Conservation (phyloP, 2,113 vertebrate genomes). For the Pseudorectes ferrugineus region DNA sequence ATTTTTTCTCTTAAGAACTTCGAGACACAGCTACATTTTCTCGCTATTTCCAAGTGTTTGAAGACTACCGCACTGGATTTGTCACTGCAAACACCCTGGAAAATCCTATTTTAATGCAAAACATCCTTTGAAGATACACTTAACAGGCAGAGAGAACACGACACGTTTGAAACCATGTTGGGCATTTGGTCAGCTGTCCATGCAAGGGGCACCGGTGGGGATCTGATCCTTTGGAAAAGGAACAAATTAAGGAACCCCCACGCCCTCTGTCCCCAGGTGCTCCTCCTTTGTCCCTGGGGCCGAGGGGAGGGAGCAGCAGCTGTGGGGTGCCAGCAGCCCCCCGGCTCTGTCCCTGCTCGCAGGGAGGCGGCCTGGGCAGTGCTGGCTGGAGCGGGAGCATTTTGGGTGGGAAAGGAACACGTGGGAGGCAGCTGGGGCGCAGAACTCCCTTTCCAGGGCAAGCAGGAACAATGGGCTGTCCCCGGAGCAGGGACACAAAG, state of each 20-base stretch:
- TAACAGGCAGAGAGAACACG: neutral
- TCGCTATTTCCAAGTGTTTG: neutral
- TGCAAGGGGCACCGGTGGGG: accelerated
- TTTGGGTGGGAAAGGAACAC: neutral
- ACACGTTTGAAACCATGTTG: accelerated
- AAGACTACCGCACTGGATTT: neutral
- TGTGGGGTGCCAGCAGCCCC: neutral
- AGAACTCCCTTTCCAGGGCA: neutral
- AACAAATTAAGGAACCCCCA: neutral
- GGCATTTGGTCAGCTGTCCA: neutral
- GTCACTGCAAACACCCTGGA: neutral
- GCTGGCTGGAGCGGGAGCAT: neutral
- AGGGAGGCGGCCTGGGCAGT: accelerated
- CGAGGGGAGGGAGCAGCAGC: neutral
- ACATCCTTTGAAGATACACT: neutral
- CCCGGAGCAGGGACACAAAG: neutral
- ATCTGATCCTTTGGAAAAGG: neutral
- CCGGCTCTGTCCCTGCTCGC: neutral
- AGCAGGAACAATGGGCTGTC: neutral
- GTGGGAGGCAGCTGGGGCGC: neutral
- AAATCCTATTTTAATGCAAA: neutral
- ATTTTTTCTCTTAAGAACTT: neutral
- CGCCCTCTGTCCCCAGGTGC: accelerated
- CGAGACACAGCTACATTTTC: neutral
- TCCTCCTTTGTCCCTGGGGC: neutral